Evolutionary conservation across 2,888 invertebrate genomes (phyloP), one percentile per base, ranked within the genome.

Genomic region (Polydrusus pterygomalis): DNA sequence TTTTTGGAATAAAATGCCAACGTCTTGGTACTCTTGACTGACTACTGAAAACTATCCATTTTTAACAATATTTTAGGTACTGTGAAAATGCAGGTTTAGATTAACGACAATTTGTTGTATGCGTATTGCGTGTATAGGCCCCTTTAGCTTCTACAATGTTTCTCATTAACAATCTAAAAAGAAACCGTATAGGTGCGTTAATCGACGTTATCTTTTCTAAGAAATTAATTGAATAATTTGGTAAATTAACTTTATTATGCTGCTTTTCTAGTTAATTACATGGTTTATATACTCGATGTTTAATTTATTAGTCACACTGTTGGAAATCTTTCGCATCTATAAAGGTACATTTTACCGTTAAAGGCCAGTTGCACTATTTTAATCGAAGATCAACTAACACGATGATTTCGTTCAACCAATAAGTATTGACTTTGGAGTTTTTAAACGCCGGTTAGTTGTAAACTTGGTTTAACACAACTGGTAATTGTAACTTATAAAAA

Each of bases 231-330:
- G n/a, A 54, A 8, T 25, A n/a, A 30, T 56, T 56, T 56, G 56
- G 56, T 30, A 30, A 30, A 56, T 56, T 56, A 56, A 30, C 56
- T 56, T 56, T 13, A 30, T 30, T 56, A 56, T 25, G 30, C 25
- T 30, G 13, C 30, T 30, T 56, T 56, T 56, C n/a, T 56, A 11
- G 25, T 10, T 25, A 56, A 56, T 30, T 56, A 56, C n/a, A 51
- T 51, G 20, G 11, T 51, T 51, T 51, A 51, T 51, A 51, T 51
- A 51, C 20, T 1, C 18, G 2, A 51, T 51, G 51, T 51, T 51
- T 51, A 20, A 18, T 51, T 51, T 51, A 51, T 51, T 51, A 51
- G 20, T 17, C 3, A 51, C 20, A 51, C 51, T 10, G 51, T 11
- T 51, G 10, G 51, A 11, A 8, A 17, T 43, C 47, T 49, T 2